Percentiles rank a stretch among this genome's conserved stretches.
Evolutionary conservation across 2,888 invertebrate genomes (phyloP).

Genomic region (Dione vanillae): DNA sequence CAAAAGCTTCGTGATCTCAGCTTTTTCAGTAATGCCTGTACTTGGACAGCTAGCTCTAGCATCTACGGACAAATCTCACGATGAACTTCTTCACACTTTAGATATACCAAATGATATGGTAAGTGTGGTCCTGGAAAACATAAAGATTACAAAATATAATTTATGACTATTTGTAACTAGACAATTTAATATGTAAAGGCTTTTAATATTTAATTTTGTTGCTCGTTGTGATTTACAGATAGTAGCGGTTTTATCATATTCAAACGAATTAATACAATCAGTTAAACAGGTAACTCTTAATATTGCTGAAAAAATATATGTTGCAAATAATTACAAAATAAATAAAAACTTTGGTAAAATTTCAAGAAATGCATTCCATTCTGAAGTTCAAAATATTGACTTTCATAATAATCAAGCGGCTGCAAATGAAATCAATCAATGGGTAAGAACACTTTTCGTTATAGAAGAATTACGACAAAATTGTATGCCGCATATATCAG

Average conservation of each 20-base stretch:
- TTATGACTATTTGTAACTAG: too few species aligned
- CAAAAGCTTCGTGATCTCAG: constrained; percentile 72
- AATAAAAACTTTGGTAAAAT: constrained; percentile 81
- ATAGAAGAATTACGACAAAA: too few species aligned
- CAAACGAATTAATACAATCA: constrained; percentile 54
- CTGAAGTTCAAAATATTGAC: constrained; percentile 85
- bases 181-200: too few species aligned
- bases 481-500: too few species aligned
- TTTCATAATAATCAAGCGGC: constrained; percentile 79
- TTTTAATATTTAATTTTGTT: not conserved
- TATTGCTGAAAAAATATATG: constrained; percentile 88
- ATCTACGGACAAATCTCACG: constrained; percentile 65
- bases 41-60: constrained; percentile 69
- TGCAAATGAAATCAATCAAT: constrained; percentile 87
- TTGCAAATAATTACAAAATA: constrained; percentile 77
- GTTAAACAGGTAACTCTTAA: constrained; percentile 81
- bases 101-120: constrained; percentile 64
- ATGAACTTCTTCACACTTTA: constrained; percentile 64
- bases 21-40: constrained; percentile 73
- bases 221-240: constrained; percentile 55
- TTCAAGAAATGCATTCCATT: constrained; percentile 83
- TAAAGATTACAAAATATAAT: too few species aligned
- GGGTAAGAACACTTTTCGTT: constrained; percentile 77
- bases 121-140: constrained; percentile 44
- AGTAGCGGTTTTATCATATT: constrained; percentile 58